phyloP scores from a whole-genome alignment of 2,797 vertebrate genomes.

The Falco cherrug region DNA sequence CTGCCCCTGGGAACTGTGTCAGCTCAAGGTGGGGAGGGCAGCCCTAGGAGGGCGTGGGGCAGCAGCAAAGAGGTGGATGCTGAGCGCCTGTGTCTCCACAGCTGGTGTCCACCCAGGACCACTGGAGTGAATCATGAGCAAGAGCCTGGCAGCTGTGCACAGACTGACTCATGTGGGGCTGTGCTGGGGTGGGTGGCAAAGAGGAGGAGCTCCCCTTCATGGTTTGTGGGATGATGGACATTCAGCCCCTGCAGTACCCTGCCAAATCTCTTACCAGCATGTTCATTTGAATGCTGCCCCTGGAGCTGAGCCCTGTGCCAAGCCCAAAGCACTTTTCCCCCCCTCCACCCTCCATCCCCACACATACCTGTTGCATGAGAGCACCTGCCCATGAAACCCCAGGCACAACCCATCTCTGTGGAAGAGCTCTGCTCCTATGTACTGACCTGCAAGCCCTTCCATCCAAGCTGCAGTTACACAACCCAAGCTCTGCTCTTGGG shows the following conservation, averaged over 20 bases:
- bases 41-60: not conserved
- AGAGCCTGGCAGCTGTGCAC: accelerated
- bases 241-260: not conserved
- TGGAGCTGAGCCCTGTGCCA: not conserved
- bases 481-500: not conserved
- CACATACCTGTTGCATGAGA: not conserved
- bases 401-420: not conserved
- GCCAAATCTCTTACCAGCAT: not conserved
- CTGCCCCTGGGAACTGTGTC: not conserved
- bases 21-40: not conserved
- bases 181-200: not conserved
- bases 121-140: accelerated
- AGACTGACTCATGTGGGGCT: accelerated
- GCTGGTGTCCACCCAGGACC: no score
- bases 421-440: not conserved
- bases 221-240: not conserved
- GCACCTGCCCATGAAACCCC: not conserved
- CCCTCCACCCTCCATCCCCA: not conserved
- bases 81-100: not conserved
- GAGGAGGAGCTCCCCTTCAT: not conserved
- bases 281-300: not conserved
- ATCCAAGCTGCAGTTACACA: not conserved
- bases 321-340: not conserved
- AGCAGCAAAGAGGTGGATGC: not conserved
- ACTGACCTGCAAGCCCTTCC: not conserved